These are phyloP conservation scores for Okamejei kenojei DNA, from an alignment of 2,797 vertebrate species.

Conservation along the genomic window DNA sequence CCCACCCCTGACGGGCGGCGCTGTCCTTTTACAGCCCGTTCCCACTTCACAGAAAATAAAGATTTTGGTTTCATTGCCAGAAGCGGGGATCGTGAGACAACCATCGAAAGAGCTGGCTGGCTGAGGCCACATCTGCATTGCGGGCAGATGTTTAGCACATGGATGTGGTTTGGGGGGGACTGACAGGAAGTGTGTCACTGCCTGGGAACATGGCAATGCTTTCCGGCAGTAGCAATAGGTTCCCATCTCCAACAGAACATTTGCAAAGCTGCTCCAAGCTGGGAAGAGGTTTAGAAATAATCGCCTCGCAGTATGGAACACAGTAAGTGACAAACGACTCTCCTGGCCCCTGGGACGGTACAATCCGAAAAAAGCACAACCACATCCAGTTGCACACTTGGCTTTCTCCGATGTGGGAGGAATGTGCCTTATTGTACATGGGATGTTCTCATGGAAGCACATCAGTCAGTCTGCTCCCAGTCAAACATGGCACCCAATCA, in stretches of 20 bases:
- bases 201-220: constrained; percentile 30
- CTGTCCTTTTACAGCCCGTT: no score
- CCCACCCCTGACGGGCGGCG: no score
- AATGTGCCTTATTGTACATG: constrained; percentile 31
- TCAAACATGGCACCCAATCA: neutral
- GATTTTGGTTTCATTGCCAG: neutral
- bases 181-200: neutral
- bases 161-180: neutral
- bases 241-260: neutral
- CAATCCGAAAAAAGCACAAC: constrained; percentile 32
- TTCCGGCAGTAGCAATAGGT: neutral
- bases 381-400: no score
- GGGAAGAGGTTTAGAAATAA: constrained; percentile 13
- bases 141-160: constrained; percentile 15
- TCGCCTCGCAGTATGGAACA: neutral
- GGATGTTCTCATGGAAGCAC: constrained; percentile 31
- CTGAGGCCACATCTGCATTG: neutral
- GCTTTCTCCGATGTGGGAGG: constrained; percentile 22
- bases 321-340: constrained; percentile 13
- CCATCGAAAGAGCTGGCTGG: neutral
- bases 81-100: neutral
- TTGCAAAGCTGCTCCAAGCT: constrained; percentile 7
- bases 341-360: neutral
- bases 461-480: constrained; percentile 22
- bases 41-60: neutral